Percentiles rank a stretch among this genome's conserved stretches.
Conservation (phyloP, 2,797 vertebrate genomes). For the Channallabes apus region DNA sequence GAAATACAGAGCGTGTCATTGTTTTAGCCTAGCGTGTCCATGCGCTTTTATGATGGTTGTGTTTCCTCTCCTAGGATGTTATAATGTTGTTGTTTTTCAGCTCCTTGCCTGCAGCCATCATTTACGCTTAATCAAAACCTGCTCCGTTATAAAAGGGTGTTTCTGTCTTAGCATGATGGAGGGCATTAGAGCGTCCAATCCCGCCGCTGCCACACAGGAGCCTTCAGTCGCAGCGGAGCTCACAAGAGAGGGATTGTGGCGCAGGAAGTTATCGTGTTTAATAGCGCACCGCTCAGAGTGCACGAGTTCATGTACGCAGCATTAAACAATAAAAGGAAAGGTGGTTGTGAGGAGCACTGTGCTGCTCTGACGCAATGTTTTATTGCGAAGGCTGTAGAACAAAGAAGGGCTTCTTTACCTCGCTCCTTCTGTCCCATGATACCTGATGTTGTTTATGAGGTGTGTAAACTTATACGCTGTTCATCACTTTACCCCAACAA, state of each 20-base stretch:
- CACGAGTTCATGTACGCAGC: slow-evolving; percentile 51
- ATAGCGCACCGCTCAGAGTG: slow-evolving; percentile 42
- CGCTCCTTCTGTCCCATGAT: slow-evolving; percentile 40
- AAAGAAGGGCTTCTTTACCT: slow-evolving; percentile 58
- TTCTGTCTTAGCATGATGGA: slow-evolving; percentile 17
- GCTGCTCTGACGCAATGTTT: slow-evolving; percentile 34
- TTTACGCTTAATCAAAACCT: slow-evolving; percentile 49
- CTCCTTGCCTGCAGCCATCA: slow-evolving; percentile 39
- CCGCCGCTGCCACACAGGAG: slow-evolving; percentile 30
- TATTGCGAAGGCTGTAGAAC: slow-evolving; percentile 50
- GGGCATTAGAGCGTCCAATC: slow-evolving; percentile 6
- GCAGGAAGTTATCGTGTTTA: slow-evolving; percentile 39
- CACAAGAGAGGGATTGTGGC: slow-evolving; percentile 47
- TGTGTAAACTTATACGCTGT: slow-evolving; percentile 53
- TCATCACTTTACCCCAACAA: slow-evolving; percentile 38
- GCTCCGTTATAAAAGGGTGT: slow-evolving; percentile 5
- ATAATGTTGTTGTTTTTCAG: slow-evolving; percentile 33
- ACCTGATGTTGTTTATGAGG: slow-evolving; percentile 52
- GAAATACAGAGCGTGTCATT: slow-evolving; percentile 6
- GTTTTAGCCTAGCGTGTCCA: background rate
- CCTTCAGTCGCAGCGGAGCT: slow-evolving; percentile 10
- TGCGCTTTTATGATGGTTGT: background rate
- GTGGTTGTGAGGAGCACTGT: slow-evolving; percentile 51
- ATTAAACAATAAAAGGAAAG: slow-evolving; percentile 51
- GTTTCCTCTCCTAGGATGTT: background rate